Evolutionary conservation across 1,140 invertebrate genomes (phyloP).

Genomic region (Manduca sexta): DNA sequence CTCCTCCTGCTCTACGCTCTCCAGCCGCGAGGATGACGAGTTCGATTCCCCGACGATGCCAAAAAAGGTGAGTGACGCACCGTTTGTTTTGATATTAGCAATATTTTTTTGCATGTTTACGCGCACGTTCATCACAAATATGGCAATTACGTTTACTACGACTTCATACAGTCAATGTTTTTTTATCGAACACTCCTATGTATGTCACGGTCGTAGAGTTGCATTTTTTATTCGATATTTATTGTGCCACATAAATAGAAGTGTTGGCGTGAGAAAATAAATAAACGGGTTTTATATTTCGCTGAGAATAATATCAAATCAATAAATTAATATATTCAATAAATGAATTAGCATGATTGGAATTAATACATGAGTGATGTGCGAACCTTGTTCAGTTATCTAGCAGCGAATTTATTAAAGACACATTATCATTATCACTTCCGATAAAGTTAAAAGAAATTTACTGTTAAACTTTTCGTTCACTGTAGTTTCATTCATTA

Average conservation of each 20-base stretch:
- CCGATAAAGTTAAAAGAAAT: too few relatives aligned
- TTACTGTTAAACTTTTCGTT: too few relatives aligned
- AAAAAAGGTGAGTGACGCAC: constrained; percentile 58
- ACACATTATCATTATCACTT: too few relatives aligned
- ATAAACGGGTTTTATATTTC: background rate
- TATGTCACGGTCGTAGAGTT: constrained; percentile 3
- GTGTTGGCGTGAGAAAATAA: constrained; percentile 3
- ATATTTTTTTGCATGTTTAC: background rate
- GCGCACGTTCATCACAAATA: background rate
- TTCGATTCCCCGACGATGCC: constrained; percentile 57
- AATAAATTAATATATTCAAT: too few relatives aligned
- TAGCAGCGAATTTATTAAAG: too few relatives aligned
- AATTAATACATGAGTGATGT: too few relatives aligned
- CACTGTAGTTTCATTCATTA: too few relatives aligned
- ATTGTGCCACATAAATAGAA: background rate
- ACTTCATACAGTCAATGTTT: background rate
- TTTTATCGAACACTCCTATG: constrained; percentile 1
- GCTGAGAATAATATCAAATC: too few relatives aligned
- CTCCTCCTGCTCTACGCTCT: constrained; percentile 79
- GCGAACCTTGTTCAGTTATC: too few relatives aligned
- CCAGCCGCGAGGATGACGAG: constrained; percentile 79
- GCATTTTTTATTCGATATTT: constrained; percentile 5
- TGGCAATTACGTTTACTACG: background rate
- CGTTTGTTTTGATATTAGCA: constrained; percentile 1
- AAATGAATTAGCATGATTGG: too few relatives aligned